Base-by-base conservation (phyloP, 2,113 vertebrate genomes). In the Sorex fumeus region DNA sequence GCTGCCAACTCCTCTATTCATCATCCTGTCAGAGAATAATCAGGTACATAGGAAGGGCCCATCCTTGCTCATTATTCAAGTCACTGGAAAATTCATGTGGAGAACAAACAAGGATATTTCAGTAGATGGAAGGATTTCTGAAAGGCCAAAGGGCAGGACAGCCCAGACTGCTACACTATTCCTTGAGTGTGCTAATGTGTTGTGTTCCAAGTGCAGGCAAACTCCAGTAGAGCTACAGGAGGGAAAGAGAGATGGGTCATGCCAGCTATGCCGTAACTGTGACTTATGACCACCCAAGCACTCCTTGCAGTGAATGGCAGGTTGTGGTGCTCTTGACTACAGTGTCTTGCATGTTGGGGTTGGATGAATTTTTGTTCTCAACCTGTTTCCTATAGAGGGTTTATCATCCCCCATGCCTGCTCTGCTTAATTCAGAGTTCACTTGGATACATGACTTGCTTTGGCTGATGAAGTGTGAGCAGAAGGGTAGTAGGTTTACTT, bases 341-440 rank as follows among this genome's bases (percentile, higher is more conserved):
- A 74, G 13, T 11, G 16, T 86, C 30, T 82, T 75, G 70, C 28
- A 32, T 40, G 27, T 50, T 71, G 21, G 34, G 36, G 40, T 62
- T 5, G 25, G 4, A 30, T 13, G 53, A 25, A 53, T 53, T 47
- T 30, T 88, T 76, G 76, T 64, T 88, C 67, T 88, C 25, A 81
- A 3, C 19, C 25, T 87, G 19, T 40, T 45, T 32, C 13, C 36
- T 62, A 23, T 3, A 77, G 53, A 69, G 30, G 18, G 60, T 12
- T 80, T 62, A 82, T 4, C 32, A 8, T 40, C 43, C 36, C 36
- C 50, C 36, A 74, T 50, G 75, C 71, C 28, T 82, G 70, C 27
- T 93, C 75, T 84, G 30, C 50, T 85, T 47, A 66, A 82, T 43
- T 93, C 70, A 91, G 34, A 93, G 47, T 62, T 76, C 80, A 32